phyloP scores from a whole-genome alignment of 2,888 invertebrate genomes.

The Parnassius smintheus region DNA sequence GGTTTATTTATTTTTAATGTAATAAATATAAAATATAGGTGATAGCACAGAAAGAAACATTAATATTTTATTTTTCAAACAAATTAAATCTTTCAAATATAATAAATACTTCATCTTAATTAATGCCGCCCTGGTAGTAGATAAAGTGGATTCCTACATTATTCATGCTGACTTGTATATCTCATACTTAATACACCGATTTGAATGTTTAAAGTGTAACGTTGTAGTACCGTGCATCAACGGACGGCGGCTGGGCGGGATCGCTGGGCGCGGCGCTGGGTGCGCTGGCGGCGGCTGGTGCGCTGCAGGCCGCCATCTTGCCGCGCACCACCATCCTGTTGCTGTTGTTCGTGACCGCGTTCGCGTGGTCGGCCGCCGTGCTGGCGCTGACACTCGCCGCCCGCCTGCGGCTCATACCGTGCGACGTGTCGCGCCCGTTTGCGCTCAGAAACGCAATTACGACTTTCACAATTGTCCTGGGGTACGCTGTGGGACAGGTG shows the following conservation, averaged over 20 bases:
- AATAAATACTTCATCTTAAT: too few relatives aligned
- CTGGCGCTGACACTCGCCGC: slow-evolving; percentile 92
- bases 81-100: too few relatives aligned
- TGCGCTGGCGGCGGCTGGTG: slow-evolving; percentile 87
- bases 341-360: slow-evolving; percentile 92
- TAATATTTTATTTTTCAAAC: too few relatives aligned
- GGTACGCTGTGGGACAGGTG: slow-evolving; percentile 94
- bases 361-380: slow-evolving; percentile 94
- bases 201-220: not conserved
- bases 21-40: too few relatives aligned
- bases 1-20: too few relatives aligned
- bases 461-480: slow-evolving; percentile 91
- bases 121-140: too few relatives aligned
- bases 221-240: slow-evolving; percentile 90
- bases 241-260: slow-evolving; percentile 92
- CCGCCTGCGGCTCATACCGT: slow-evolving; percentile 89
- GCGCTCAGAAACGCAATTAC: slow-evolving; percentile 91
- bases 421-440: slow-evolving; percentile 93
- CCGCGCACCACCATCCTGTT: slow-evolving; percentile 92
- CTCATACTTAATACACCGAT: too few relatives aligned
- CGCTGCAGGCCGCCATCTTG: slow-evolving; percentile 88
- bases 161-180: too few relatives aligned
- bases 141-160: too few relatives aligned
- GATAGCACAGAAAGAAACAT: too few relatives aligned
- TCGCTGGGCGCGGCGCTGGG: slow-evolving; percentile 89